phyloP scores from a whole-genome alignment of 2,888 invertebrate genomes.

The Calliopum simillimum region DNA sequence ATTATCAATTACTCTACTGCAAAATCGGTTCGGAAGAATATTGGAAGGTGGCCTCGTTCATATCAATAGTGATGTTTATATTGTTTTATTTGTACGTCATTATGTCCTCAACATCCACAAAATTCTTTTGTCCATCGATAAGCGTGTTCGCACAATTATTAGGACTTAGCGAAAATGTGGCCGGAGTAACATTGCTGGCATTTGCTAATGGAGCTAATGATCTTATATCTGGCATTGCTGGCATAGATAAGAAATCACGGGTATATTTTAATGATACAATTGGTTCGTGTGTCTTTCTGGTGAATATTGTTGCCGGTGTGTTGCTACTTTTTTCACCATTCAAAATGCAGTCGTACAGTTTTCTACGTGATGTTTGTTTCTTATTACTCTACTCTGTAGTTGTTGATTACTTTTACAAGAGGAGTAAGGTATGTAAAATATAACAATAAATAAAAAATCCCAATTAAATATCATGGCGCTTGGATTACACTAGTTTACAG shows the following conservation, averaged over 20 bases:
- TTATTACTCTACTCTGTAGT: constrained; percentile 47
- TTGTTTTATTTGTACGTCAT: constrained; percentile 69
- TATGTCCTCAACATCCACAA: constrained; percentile 71
- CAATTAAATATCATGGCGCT: too few species aligned
- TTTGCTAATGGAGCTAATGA: constrained; percentile 80
- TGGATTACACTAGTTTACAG: too few species aligned
- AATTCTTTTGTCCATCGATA: constrained; percentile 71
- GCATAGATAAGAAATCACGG: constrained; percentile 63
- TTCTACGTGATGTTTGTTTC: constrained; percentile 53
- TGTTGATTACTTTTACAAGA: too few species aligned
- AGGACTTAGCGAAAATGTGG: constrained; percentile 70
- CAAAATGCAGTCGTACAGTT: constrained; percentile 49
- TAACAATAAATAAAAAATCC: too few species aligned
- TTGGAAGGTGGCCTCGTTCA: constrained; percentile 39
- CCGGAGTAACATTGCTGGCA: constrained; percentile 76
- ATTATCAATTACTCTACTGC: constrained; percentile 64
- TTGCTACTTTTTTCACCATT: constrained; percentile 70
- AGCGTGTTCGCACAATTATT: constrained; percentile 68
- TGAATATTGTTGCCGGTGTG: constrained; percentile 72
- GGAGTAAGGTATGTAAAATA: too few species aligned
- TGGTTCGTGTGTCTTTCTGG: constrained; percentile 74
- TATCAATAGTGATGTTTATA: constrained; percentile 38
- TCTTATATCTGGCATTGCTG: constrained; percentile 72
- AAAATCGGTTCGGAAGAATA: constrained; percentile 49
- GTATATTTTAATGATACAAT: constrained; percentile 66